Conservation (phyloP, 2,113 vertebrate genomes). For the Leiothrix lutea region DNA sequence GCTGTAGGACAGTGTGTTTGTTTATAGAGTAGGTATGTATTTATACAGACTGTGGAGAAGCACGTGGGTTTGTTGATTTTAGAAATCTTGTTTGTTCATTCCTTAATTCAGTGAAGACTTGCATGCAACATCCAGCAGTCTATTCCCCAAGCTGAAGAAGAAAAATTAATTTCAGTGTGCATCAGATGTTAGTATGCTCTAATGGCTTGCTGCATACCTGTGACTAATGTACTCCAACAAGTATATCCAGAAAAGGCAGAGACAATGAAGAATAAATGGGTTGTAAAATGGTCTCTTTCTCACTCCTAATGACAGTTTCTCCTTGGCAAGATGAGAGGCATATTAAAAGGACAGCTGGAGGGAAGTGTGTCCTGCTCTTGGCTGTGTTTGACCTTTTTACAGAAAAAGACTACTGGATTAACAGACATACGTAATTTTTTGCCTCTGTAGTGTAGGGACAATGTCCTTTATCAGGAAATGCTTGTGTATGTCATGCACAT, state of each 20-base stretch:
- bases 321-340: not conserved
- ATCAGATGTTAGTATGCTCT: not conserved
- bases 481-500: not conserved
- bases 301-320: not conserved
- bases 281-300: constrained; percentile 26
- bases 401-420: not conserved
- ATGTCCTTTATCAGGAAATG: not conserved
- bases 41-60: not conserved
- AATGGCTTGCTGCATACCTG: not conserved
- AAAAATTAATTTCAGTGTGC: not conserved
- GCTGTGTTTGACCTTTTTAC: not conserved
- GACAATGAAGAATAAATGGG: not conserved
- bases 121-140: not conserved
- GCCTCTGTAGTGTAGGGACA: not conserved
- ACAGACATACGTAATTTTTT: not conserved
- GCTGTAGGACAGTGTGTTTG: not conserved
- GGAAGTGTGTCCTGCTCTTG: not conserved
- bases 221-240: constrained; percentile 20
- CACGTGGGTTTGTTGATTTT: not conserved
- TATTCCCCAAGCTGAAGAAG: not conserved
- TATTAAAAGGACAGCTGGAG: not conserved
- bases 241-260: not conserved
- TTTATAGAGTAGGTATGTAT: not conserved
- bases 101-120: constrained; percentile 4
- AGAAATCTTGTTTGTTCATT: not conserved